These are phyloP conservation scores for Cephalopterus ornatus DNA, from an alignment of 2,113 vertebrate species.

Conservation along the genomic window DNA sequence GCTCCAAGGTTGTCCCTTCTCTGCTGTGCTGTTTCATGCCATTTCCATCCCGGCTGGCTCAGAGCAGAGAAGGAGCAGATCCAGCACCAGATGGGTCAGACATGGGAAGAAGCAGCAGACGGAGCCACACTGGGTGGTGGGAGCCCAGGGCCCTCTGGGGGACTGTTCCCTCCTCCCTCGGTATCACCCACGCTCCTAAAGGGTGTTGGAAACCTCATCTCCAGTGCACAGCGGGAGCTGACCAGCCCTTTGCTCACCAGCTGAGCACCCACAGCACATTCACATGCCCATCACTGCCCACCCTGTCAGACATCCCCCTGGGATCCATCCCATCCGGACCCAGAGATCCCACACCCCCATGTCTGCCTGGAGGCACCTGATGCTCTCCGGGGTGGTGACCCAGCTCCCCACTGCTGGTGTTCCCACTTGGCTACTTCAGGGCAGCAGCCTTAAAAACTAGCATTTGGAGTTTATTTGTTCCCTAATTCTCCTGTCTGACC, in stretches of 20 bases:
- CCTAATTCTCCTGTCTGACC: background rate
- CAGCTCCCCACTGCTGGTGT: background rate
- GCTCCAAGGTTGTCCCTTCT: background rate
- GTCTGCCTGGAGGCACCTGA: background rate
- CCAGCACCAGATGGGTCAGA: background rate
- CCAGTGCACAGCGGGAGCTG: fast-evolving
- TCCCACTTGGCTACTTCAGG: background rate
- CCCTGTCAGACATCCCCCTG: background rate
- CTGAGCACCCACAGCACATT: fast-evolving
- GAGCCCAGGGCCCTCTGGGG: background rate
- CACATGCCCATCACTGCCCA: fast-evolving
- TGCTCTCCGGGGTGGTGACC: background rate
- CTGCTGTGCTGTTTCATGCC: background rate
- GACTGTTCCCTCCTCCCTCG: background rate
- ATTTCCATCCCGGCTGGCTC: background rate
- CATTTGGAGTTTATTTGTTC: background rate
- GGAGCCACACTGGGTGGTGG: fast-evolving
- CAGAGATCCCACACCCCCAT: fast-evolving
- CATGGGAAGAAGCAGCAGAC: fast-evolving
- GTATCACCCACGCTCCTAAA: background rate
- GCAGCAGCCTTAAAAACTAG: background rate
- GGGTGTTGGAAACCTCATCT: background rate
- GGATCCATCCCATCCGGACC: fast-evolving
- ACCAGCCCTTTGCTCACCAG: background rate
- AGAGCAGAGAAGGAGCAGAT: fast-evolving